A percentile compares a stretch with the other conserved stretches of the same genome.
Evolutionary conservation across 2,888 invertebrate genomes (phyloP).

Genomic region (Trichogramma dendrolimi): DNA sequence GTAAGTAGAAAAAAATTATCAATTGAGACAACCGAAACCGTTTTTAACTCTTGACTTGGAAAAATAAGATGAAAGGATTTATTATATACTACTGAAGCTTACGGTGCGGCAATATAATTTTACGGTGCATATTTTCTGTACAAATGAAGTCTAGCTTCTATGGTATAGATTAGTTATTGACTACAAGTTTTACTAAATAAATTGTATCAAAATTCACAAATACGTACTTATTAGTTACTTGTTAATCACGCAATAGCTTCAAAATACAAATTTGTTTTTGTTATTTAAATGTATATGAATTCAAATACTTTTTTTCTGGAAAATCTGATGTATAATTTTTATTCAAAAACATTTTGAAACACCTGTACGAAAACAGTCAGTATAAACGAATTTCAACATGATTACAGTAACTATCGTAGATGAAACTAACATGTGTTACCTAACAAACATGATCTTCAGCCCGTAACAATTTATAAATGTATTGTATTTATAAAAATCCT

Average conservation of each 20-base stretch:
- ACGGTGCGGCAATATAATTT: too few species aligned
- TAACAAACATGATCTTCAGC: too few species aligned
- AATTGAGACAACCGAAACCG: too few species aligned
- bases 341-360: neutral
- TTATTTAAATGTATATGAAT: neutral
- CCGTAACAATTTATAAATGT: too few species aligned
- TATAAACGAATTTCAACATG: neutral
- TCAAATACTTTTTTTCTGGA: neutral
- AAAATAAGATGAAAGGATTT: too few species aligned
- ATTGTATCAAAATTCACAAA: neutral
- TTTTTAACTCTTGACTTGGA: too few species aligned
- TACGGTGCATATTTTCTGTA: too few species aligned
- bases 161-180: too few species aligned
- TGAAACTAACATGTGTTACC: neutral
- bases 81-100: too few species aligned
- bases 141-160: too few species aligned
- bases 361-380: neutral
- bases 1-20: too few species aligned
- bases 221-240: neutral
- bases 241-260: neutral
- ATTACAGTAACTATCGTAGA: neutral
- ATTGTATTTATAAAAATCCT: too few species aligned
- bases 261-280: neutral
- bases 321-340: neutral
- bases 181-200: neutral